phyloP scores from a whole-genome alignment of 1,140 invertebrate species.

The Ptiloglossa arizonensis region DNA sequence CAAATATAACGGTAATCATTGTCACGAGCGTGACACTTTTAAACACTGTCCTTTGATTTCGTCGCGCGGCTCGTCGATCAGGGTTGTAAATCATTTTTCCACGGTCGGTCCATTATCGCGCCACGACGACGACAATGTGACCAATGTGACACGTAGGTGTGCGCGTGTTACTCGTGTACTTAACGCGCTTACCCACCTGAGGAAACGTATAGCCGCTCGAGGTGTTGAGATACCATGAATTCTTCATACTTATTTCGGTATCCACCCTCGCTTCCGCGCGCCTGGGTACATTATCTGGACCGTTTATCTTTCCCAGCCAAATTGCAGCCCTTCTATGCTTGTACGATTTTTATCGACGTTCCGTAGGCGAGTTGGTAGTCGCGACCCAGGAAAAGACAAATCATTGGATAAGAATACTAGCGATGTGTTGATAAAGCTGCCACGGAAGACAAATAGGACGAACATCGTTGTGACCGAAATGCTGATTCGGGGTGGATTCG shows the following conservation, averaged over 20 bases:
- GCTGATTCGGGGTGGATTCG: background rate
- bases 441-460: background rate
- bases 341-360: conserved; percentile 7
- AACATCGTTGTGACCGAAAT: background rate
- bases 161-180: conserved; percentile 9
- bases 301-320: conserved; percentile 39
- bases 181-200: conserved; percentile 34
- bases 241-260: conserved; percentile 47
- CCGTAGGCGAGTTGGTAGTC: too few species aligned
- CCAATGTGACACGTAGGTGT: background rate
- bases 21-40: too few species aligned
- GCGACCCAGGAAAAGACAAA: background rate
- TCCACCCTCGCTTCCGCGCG: conserved; percentile 15
- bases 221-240: conserved; percentile 53
- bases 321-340: conserved; percentile 26
- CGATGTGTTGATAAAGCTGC: background rate
- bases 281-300: conserved; percentile 24
- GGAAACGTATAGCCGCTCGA: conserved; percentile 26
- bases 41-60: too few species aligned
- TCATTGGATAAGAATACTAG: conserved; percentile 6
- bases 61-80: too few species aligned
- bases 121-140: too few species aligned
- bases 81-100: too few species aligned
- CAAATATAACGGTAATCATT: too few species aligned
- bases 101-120: too few species aligned